Base-by-base conservation (phyloP, 2,888 invertebrate genomes). In the Phortica okadai region DNA sequence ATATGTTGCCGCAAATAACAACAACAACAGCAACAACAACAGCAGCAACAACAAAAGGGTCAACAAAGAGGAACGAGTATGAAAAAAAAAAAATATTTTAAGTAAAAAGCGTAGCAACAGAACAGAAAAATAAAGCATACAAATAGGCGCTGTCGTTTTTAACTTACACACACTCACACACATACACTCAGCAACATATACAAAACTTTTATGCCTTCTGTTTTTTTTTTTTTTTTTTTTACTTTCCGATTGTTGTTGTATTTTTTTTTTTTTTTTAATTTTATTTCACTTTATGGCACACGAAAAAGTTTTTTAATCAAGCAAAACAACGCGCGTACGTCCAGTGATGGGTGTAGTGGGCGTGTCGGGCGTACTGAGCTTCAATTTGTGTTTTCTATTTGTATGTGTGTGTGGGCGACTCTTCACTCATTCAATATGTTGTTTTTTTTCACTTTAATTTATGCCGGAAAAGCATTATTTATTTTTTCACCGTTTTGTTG, bases 251-350 rank as follows among this genome's bases (percentile, higher is more conserved):
- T 74, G 64, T 58, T 64, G 54, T 6, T 33, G 69, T 73, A 72
- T 44, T 58, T 77, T 59, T 56, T 72, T 44, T n/a, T 33, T 69
- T 69, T 50, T 74, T n/a, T n/a, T n/a, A n/a, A 21, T 50, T 16
- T 33, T 33, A 33, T 33, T 33, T 33, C 33, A 11, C 25, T 73
- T 50, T 44, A 25, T 62, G 25, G 44, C 73, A 14, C 33, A 4
- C 3, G 33, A 44, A 41, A 79, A 84, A 84, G 78, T 84, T 84
- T 84, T 84, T 84, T 81, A 86, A 86, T 86, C 79, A 86, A 82
- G 76, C 81, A 78, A 80, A 78, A 82, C 73, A 73, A 75, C 11
- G 33, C 33, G 33, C 33, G 3, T 33, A 4, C 3, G 33, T 33
- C 33, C 33, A 33, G 33, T 33, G 33, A 1, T 33, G 33, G 33